Evolutionary conservation across 1,140 invertebrate genomes (phyloP), one percentile per base, ranked within the genome.

Genomic region (Stenopsyche tienmushanensis): DNA sequence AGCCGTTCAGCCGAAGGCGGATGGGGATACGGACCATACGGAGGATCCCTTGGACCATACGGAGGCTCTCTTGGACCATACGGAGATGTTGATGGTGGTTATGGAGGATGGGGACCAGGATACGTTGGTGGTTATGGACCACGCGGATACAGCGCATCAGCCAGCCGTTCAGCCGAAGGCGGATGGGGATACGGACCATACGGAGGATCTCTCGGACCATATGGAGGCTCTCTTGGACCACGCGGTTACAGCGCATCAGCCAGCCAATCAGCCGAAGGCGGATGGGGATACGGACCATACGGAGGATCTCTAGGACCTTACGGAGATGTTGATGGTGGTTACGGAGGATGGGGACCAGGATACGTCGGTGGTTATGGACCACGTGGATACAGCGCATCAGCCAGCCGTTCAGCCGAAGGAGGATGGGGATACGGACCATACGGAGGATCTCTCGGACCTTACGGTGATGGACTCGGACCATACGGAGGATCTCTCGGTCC

Each of bases 391-490:
- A n/a, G n/a, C n/a, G n/a, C n/a, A n/a, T n/a, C n/a, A n/a, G n/a
- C n/a, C n/a, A n/a, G n/a, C n/a, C n/a, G n/a, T n/a, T n/a, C n/a
- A n/a, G n/a, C n/a, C n/a, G n/a, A n/a, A n/a, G n/a, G n/a, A n/a
- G n/a, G n/a, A n/a, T n/a, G n/a, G 15, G 62, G 44, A 3, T 17
- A 45, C 1, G 42, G 65, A n/a, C 50, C 59, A 24, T 59, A 42
- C 17, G 55, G 59, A 9, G 45, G 58, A 29, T 18, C 21, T 10
- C 18, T n/a, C 29, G 44, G 58, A 60, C 18, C n/a, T n/a, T n/a
- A n/a, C n/a, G n/a, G 21, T 34, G n/a, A 20, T n/a, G 57, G 57
- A 59, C 7, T 3, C 8, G 13, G 26, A 8, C 18, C 52, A 39
- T 17, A 1, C 3, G 23, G 23, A 54, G 26, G 26, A n/a, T n/a